Conservation (phyloP, 2,888 invertebrate species). For the Pantelozetes paolii region DNA sequence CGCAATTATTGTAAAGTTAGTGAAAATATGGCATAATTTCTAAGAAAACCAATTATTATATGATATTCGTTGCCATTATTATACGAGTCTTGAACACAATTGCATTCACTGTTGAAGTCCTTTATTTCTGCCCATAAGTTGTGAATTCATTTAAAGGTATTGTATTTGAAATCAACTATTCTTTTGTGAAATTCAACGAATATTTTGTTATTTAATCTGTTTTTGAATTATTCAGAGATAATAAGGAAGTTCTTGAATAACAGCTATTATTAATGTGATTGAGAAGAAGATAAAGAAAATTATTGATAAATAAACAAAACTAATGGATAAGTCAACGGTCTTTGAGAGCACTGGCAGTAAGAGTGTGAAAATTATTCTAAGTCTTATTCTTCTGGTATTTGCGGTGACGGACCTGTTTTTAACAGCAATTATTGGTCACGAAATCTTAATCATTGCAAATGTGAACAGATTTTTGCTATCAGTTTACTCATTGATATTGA, state of each 20-base stretch:
- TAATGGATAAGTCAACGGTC: background rate
- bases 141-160: background rate
- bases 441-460: background rate
- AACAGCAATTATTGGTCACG: constrained; percentile 7
- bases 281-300: background rate
- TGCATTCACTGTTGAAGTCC: background rate
- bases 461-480: constrained; percentile 8
- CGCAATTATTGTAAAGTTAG: no score
- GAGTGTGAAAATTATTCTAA: background rate
- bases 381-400: background rate
- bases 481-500: constrained; percentile 16
- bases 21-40: no score
- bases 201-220: background rate
- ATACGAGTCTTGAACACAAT: background rate
- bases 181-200: no score
- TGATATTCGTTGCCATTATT: background rate
- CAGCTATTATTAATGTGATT: background rate
- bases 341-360: background rate
- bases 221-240: background rate
- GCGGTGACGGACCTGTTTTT: constrained; percentile 12
- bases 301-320: constrained; percentile 7
- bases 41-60: background rate
- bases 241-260: constrained; percentile 17
- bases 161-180: no score
- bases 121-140: background rate